Evolutionary conservation across 2,113 vertebrate genomes (phyloP).

Genomic region (Amia ocellicauda): DNA sequence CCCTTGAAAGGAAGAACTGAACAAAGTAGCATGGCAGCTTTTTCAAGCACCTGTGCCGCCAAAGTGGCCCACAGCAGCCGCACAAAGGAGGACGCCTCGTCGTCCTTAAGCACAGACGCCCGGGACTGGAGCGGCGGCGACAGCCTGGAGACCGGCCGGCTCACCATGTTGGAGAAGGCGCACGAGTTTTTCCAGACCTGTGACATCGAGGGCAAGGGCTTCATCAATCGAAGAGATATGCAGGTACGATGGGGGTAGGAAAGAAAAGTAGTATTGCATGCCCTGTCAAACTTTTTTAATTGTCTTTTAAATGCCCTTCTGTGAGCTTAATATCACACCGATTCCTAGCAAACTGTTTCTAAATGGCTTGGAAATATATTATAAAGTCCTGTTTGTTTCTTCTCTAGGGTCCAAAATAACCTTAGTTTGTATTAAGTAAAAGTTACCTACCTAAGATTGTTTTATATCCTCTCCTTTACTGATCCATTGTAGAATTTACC

Average conservation of each 20-base stretch:
- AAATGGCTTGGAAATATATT: too few species aligned
- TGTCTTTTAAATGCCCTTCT: neutral
- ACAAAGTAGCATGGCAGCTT: conserved; percentile 53
- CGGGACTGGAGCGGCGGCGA: conserved; percentile 34
- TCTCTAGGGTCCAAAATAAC: too few species aligned
- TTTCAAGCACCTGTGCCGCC: conserved; percentile 30
- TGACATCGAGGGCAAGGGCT: conserved; percentile 84
- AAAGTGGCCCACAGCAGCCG: conserved; percentile 18
- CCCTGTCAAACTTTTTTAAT: neutral
- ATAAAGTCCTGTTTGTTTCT: too few species aligned
- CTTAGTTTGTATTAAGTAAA: too few species aligned
- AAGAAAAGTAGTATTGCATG: neutral
- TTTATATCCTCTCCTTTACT: too few species aligned
- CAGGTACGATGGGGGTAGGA: conserved; percentile 65
- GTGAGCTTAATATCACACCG: too few species aligned
- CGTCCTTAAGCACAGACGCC: conserved; percentile 4
- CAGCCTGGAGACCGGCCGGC: conserved; percentile 31
- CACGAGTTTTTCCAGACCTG: conserved; percentile 88
- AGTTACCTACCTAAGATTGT: too few species aligned
- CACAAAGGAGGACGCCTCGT: neutral
- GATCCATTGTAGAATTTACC: too few species aligned
- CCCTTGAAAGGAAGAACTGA: conserved; percentile 39
- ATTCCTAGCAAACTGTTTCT: too few species aligned
- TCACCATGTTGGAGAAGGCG: conserved; percentile 69
- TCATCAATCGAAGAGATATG: conserved; percentile 78